A percentile compares a stretch with the other conserved stretches of the same genome.
These are phyloP conservation scores for Hipparchia semele DNA, from an alignment of 2,888 invertebrate species.

Conservation along the genomic window DNA sequence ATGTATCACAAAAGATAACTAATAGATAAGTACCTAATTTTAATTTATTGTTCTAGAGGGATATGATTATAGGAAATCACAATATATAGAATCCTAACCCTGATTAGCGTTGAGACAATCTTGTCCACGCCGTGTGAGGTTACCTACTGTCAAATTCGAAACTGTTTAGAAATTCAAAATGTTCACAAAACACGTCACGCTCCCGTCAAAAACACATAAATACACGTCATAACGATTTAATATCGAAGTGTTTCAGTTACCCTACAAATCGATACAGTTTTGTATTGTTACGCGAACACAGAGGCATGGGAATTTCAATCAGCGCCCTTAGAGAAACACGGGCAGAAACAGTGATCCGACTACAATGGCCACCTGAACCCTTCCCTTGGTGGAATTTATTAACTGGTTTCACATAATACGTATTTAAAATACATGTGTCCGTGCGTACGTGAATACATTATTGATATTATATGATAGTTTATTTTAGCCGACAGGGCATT, in stretches of 20 bases:
- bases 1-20: too few relatives aligned
- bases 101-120: not conserved
- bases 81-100: not conserved
- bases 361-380: slow-evolving; percentile 59
- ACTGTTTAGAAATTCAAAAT: slow-evolving; percentile 52
- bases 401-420: slow-evolving; percentile 80
- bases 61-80: too few relatives aligned
- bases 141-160: slow-evolving; percentile 39
- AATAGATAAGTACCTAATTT: too few relatives aligned
- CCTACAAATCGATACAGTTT: slow-evolving; percentile 68
- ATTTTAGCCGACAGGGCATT: slow-evolving; percentile 64
- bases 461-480: slow-evolving; percentile 83
- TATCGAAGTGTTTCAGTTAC: slow-evolving; percentile 61
- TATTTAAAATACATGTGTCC: slow-evolving; percentile 82
- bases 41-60: too few relatives aligned
- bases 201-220: slow-evolving; percentile 69
- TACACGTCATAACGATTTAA: slow-evolving; percentile 73
- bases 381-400: slow-evolving; percentile 57
- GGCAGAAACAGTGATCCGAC: slow-evolving; percentile 46
- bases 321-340: slow-evolving; percentile 51
- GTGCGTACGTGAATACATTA: slow-evolving; percentile 73
- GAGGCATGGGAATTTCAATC: slow-evolving; percentile 77
- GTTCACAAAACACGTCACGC: slow-evolving; percentile 65
- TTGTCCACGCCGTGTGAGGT: not conserved
- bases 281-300: slow-evolving; percentile 55